Conservation (phyloP, 1,140 invertebrate species). For the Papilio aristodemus region DNA sequence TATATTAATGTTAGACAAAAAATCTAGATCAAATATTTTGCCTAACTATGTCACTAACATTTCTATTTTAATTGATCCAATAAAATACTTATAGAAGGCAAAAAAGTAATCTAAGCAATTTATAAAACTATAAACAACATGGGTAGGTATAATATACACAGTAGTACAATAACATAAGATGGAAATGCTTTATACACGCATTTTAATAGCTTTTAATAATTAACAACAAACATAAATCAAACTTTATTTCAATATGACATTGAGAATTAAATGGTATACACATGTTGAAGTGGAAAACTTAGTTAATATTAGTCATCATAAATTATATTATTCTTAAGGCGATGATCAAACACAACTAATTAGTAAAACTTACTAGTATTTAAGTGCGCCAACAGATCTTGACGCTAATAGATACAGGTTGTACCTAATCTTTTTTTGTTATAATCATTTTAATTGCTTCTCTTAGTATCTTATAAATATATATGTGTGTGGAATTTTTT, state of each 20-base stretch:
- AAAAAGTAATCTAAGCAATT: no score
- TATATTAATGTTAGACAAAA: no score
- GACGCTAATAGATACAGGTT: no score
- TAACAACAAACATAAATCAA: slow-evolving; percentile 26
- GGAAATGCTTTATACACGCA: slow-evolving; percentile 11
- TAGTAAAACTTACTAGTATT: no score
- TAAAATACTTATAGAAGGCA: neutral
- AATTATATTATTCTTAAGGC: slow-evolving; percentile 21
- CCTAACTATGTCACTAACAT: no score
- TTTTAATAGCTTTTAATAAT: slow-evolving; percentile 14
- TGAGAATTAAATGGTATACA: slow-evolving; percentile 21
- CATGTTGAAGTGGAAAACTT: slow-evolving; percentile 25
- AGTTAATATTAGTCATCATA: slow-evolving; percentile 5
- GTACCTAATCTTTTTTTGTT: no score
- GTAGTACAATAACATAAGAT: neutral
- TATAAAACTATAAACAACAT: slow-evolving; percentile 5
- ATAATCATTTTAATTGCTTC: no score
- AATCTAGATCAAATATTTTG: no score
- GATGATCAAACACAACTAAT: neutral
- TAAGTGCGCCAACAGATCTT: no score
- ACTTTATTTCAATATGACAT: slow-evolving; percentile 27
- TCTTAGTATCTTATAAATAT: no score
- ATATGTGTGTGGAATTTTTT: no score
- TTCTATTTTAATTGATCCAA: neutral
- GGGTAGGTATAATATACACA: neutral